Evolutionary conservation across 2,888 invertebrate species (phyloP).

Genomic region (Nemurella pictetii): DNA sequence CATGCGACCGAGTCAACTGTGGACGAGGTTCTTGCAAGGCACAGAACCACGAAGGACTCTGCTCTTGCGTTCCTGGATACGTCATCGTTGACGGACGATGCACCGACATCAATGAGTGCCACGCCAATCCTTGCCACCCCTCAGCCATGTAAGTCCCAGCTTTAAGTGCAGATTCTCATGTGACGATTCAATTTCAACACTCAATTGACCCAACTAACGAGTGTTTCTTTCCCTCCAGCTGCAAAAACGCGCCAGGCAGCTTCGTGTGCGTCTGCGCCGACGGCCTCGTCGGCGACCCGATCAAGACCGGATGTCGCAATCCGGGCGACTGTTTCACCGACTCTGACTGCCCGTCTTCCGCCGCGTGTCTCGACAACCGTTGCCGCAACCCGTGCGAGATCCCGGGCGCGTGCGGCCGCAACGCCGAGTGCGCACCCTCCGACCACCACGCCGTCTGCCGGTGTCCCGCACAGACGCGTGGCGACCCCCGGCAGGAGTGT

Average conservation of each 20-base stretch:
- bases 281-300: conserved; percentile 78
- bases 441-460: conserved; percentile 73
- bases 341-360: conserved; percentile 75
- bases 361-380: conserved; percentile 72
- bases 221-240: too few relatives aligned
- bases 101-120: conserved; percentile 81
- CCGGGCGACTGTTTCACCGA: conserved; percentile 83
- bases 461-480: conserved; percentile 69
- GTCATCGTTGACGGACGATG: conserved; percentile 68
- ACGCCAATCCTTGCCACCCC: conserved; percentile 74
- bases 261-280: conserved; percentile 76
- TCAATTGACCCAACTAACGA: not conserved
- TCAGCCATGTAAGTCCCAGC: conserved; percentile 62
- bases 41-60: conserved; percentile 70
- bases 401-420: conserved; percentile 68
- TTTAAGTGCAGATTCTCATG: not conserved
- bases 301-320: conserved; percentile 72
- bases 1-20: conserved; percentile 77
- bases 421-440: conserved; percentile 72
- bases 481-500: conserved; percentile 60
- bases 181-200: not conserved
- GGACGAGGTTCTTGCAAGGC: conserved; percentile 79
- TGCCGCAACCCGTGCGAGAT: conserved; percentile 79
- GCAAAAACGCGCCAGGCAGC: conserved; percentile 77
- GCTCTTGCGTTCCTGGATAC: conserved; percentile 77